A percentile compares a stretch with the other conserved stretches of the same genome.
Conservation (phyloP, 2,113 vertebrate species). For the Syrmaticus mikado region DNA sequence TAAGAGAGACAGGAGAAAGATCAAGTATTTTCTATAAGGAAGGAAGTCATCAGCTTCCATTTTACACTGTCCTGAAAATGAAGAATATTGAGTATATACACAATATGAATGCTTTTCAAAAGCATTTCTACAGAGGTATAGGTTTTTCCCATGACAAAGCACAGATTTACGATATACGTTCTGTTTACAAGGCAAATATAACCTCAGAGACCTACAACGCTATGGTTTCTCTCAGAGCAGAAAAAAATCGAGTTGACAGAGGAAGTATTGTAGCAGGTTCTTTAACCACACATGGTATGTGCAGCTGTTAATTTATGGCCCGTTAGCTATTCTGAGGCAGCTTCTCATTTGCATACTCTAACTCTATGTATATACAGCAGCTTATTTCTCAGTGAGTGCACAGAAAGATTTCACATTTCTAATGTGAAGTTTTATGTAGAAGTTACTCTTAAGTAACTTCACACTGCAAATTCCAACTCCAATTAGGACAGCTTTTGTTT, state of each 20-base stretch:
- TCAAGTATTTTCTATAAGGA: background rate
- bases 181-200: background rate
- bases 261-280: background rate
- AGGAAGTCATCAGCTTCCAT: background rate
- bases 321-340: background rate
- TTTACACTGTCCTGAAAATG: background rate
- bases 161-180: background rate
- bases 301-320: background rate
- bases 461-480: background rate
- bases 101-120: background rate
- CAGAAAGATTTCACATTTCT: background rate
- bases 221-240: background rate
- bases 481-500: conserved; percentile 23
- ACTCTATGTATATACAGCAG: background rate
- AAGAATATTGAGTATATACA: background rate
- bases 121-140: accelerated
- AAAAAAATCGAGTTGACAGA: background rate
- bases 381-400: background rate
- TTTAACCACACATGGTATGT: background rate
- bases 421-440: background rate
- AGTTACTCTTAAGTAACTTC: background rate
- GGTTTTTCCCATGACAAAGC: background rate
- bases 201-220: background rate
- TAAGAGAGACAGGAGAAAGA: background rate
- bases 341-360: background rate